These are phyloP conservation scores for Dione vanillae DNA, from an alignment of 2,888 invertebrate genomes.

Conservation along the genomic window DNA sequence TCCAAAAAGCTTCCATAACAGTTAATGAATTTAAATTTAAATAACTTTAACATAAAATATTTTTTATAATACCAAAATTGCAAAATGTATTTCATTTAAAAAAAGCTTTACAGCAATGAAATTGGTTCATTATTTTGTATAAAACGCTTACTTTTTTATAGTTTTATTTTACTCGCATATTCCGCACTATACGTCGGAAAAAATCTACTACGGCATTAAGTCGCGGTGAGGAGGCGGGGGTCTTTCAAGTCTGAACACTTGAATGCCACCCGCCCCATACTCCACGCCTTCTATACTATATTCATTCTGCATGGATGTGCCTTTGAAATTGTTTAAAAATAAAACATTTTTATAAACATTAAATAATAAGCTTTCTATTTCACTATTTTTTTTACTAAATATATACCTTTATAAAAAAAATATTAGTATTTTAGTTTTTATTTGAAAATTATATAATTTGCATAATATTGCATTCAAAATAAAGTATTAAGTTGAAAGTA, in stretches of 20 bases:
- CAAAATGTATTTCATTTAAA: conserved; percentile 13
- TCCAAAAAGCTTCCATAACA: not conserved
- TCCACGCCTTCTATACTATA: conserved; percentile 59
- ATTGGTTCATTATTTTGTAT: conserved; percentile 44
- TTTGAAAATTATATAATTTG: not conserved
- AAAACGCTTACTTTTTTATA: conserved; percentile 40
- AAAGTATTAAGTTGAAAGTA: not conserved
- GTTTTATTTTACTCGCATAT: conserved; percentile 48
- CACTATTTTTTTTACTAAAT: too few relatives aligned
- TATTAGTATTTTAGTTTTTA: not conserved
- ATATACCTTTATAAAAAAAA: too few relatives aligned
- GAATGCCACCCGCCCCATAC: conserved; percentile 60
- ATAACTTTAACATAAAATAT: not conserved
- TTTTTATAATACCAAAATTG: conserved; percentile 6
- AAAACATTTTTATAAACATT: conserved; percentile 38
- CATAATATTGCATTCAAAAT: not conserved
- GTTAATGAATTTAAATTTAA: too few relatives aligned
- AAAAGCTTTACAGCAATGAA: conserved; percentile 34
- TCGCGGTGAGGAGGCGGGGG: conserved; percentile 66
- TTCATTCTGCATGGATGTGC: conserved; percentile 77
- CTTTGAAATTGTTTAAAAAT: conserved; percentile 55
- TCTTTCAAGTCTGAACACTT: conserved; percentile 71
- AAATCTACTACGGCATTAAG: conserved; percentile 77
- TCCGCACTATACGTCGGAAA: conserved; percentile 69
- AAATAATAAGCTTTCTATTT: not conserved